These are phyloP conservation scores for Epizoanthus stellaris DNA, from an alignment of 92 coral and sea anemone species.

Conservation along the genomic window DNA sequence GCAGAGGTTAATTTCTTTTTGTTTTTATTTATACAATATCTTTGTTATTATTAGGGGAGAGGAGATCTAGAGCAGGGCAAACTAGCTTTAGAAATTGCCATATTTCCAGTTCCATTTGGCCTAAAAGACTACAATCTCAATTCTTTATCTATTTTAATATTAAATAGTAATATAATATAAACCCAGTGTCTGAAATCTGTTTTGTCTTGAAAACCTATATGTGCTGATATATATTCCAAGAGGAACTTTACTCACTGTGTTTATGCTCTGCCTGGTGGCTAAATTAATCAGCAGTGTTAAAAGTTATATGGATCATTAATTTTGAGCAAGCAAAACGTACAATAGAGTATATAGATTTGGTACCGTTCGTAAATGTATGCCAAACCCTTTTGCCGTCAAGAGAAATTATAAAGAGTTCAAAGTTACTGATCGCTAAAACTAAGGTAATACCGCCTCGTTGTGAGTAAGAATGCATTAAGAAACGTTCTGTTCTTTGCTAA, in stretches of 20 bases:
- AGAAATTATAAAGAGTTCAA: neutral
- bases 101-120: neutral
- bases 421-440: neutral
- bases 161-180: no score
- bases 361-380: neutral
- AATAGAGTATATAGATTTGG: neutral
- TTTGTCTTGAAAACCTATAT: no score
- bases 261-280: conserved; percentile 10
- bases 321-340: neutral
- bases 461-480: neutral
- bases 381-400: neutral
- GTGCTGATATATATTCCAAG: no score
- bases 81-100: neutral
- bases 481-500: neutral
- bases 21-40: neutral
- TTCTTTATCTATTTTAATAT: no score
- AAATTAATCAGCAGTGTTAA: neutral
- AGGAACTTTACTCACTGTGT: neutral
- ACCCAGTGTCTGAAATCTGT: no score
- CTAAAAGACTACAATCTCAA: no score
- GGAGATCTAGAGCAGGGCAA: neutral
- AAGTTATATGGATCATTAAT: neutral
- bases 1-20: neutral
- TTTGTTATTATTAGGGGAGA: neutral
- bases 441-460: neutral